Base-by-base conservation (phyloP, 2,888 invertebrate species). In the Cremastinae sp. region DNA sequence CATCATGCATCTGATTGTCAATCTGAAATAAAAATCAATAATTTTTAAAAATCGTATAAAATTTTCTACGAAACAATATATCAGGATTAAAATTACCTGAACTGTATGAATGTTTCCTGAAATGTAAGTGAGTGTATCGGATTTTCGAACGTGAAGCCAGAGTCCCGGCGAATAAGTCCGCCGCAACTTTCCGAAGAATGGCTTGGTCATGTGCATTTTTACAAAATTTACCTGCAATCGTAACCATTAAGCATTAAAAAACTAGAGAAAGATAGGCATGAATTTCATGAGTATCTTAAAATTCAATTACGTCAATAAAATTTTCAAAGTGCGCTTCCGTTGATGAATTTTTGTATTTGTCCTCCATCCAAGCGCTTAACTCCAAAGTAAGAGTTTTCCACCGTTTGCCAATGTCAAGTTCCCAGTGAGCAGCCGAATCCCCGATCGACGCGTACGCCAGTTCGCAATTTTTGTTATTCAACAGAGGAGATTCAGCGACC, bases 201-300 rank as follows among this genome's bases (percentile, higher is more conserved):
- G 96, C 87, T 95, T 95, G 0, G 95, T 93, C 95, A 96, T 96
- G 82, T 94, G 94, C 96, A 96, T 96, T 87, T 94, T 95, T 59
- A 93, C 93, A 80, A 96, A 92, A 86, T 96, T 96, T 68, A 96
- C 94, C 91, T 96, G 90, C 7, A 81, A 22, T 71, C 2, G 18
- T 7, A 12, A 20, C 22, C 12, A 38, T 10, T n/a, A 38, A 34
- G 54, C 7, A 51, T 43, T 4, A 9, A 1, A 10, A 49, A 59
- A 22, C 34, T n/a, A 49, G 20, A 1, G n/a, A 2, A 47, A 14
- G 36, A 9, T 7, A 4, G 36, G n/a, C n/a, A n/a, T n/a, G n/a
- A n/a, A n/a, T n/a, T n/a, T n/a, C n/a, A n/a, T n/a, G n/a, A n/a
- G n/a, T n/a, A n/a, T n/a, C n/a, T n/a, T n/a, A n/a, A n/a, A 22